Conservation (phyloP, 2,797 vertebrate species). For the Nothura maculosa region DNA sequence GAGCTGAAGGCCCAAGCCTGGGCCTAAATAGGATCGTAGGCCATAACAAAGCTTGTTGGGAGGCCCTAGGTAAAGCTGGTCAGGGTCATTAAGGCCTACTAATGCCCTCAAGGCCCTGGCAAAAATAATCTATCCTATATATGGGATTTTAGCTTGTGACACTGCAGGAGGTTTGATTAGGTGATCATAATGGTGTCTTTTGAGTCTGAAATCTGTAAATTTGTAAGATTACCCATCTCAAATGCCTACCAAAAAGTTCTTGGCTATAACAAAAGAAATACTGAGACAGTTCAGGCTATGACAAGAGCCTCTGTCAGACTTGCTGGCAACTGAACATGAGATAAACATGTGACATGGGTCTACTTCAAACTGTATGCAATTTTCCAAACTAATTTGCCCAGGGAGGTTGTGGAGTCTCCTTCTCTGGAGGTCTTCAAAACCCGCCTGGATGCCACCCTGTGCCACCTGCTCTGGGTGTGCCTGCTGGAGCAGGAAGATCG, state of each 20-base stretch:
- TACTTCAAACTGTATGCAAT: neutral
- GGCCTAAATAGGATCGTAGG: neutral
- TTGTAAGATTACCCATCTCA: neutral
- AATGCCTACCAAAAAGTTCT: neutral
- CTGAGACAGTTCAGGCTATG: neutral
- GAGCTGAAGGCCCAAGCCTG: neutral
- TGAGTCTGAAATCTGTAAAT: neutral
- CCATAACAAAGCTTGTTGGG: accelerated
- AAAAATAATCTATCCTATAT: neutral
- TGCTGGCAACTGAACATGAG: neutral
- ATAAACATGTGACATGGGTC: neutral
- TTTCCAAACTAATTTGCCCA: neutral
- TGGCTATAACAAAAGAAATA: neutral
- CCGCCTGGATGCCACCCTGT: no score
- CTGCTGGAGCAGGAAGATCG: no score
- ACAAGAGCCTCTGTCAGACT: neutral
- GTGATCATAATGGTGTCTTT: neutral
- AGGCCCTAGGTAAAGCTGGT: accelerated
- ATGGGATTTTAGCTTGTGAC: neutral
- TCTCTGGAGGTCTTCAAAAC: no score
- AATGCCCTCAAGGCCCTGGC: neutral
- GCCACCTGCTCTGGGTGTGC: no score
- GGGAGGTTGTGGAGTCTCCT: no score
- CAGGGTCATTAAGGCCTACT: neutral
- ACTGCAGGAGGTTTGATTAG: neutral